These are phyloP conservation scores for Perca flavescens DNA, from an alignment of 2,113 vertebrate species.

Conservation along the genomic window DNA sequence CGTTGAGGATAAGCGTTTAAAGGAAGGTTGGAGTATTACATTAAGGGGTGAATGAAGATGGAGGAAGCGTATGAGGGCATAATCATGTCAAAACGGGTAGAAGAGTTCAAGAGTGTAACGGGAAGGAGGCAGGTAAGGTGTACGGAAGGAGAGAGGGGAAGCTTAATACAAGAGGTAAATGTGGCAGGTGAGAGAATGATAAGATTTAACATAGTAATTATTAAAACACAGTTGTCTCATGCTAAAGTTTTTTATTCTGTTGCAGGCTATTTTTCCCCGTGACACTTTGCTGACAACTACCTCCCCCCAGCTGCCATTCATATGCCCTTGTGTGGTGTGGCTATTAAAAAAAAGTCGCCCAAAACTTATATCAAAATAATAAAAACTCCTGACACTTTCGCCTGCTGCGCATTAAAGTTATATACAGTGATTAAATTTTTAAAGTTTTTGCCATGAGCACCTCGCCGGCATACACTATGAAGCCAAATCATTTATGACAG, in stretches of 20 bases:
- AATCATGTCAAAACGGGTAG: neutral
- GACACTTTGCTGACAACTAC: slow-evolving; percentile 60
- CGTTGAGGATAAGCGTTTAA: neutral
- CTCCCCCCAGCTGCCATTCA: slow-evolving; percentile 62
- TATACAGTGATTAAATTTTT: slow-evolving; percentile 97
- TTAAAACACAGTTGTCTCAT: slow-evolving; percentile 32
- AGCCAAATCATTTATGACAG: slow-evolving; percentile 99
- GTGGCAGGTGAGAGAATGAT: slow-evolving; percentile 24
- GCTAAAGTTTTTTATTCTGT: slow-evolving; percentile 49
- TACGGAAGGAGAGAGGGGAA: neutral
- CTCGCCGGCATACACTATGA: slow-evolving; percentile 91
- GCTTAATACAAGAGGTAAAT: neutral
- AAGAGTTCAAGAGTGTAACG: neutral
- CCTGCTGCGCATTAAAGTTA: slow-evolving; percentile 97
- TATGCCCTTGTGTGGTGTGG: slow-evolving; percentile 58
- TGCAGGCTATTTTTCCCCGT: slow-evolving; percentile 47
- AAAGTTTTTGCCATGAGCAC: slow-evolving; percentile 97
- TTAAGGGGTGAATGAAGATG: neutral
- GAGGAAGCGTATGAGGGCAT: neutral
- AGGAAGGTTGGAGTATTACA: neutral
- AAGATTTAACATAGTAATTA: slow-evolving; percentile 53
- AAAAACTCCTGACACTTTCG: slow-evolving; percentile 94
- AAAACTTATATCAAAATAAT: slow-evolving; percentile 91
- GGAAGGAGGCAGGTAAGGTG: neutral
- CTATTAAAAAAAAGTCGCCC: slow-evolving; percentile 80